Percentiles rank a stretch among this genome's conserved stretches.
These are phyloP conservation scores for Ptychoptera contaminata DNA, from an alignment of 2,888 invertebrate genomes.

Conservation along the genomic window DNA sequence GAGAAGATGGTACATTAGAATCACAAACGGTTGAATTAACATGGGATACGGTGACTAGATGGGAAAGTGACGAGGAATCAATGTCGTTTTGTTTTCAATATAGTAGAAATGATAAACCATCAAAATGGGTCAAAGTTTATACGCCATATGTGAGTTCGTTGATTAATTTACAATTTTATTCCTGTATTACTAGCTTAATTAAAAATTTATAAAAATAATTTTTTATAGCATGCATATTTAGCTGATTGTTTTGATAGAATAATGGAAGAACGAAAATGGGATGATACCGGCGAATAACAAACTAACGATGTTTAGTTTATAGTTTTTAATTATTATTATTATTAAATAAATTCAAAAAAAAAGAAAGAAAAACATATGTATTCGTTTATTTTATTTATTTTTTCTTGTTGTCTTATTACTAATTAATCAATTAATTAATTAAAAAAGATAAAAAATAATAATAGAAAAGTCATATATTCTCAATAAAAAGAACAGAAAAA, in stretches of 20 bases:
- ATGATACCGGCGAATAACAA: slow-evolving; percentile 59
- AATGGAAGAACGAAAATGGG: slow-evolving; percentile 80
- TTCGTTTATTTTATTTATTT: too few relatives aligned
- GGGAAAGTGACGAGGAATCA: slow-evolving; percentile 84
- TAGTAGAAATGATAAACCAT: slow-evolving; percentile 58
- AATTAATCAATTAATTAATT: too few relatives aligned
- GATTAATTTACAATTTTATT: background rate
- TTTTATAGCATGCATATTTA: slow-evolving; percentile 25
- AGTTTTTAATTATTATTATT: too few relatives aligned
- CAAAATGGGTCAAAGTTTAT: slow-evolving; percentile 72
- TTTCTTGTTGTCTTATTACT: too few relatives aligned
- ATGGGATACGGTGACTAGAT: slow-evolving; percentile 70
- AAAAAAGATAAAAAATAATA: too few relatives aligned
- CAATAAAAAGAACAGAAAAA: too few relatives aligned
- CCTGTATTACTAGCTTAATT: background rate
- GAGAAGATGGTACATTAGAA: slow-evolving; percentile 63
- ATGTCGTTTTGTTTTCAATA: slow-evolving; percentile 85
- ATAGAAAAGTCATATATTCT: too few relatives aligned
- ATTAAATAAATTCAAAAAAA: too few relatives aligned
- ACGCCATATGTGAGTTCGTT: slow-evolving; percentile 66
- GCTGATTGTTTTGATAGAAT: slow-evolving; percentile 88
- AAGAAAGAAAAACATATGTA: too few relatives aligned
- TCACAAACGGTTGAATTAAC: slow-evolving; percentile 65
- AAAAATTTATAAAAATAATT: slow-evolving; percentile 3
- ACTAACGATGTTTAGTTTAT: too few relatives aligned